phyloP scores from a whole-genome alignment of 2,113 vertebrate species.

The Poeciliopsis turrubarensis region DNA sequence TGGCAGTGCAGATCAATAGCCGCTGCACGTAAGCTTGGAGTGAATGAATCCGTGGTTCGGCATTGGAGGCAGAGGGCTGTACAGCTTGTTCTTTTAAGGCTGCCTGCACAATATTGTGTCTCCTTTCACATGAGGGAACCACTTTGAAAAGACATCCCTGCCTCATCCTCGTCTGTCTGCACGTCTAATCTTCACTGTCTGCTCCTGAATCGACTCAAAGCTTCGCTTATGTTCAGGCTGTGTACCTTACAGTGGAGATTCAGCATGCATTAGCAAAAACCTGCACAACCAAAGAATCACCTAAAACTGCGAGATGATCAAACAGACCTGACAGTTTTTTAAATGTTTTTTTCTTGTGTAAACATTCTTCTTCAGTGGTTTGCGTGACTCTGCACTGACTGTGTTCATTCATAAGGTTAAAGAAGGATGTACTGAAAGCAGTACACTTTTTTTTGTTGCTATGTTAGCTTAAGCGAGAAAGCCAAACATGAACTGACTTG shows the following conservation, averaged over 20 bases:
- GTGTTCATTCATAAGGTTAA: slow-evolving; percentile 39
- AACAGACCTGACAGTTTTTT: slow-evolving; percentile 24
- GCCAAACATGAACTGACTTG: slow-evolving; percentile 18
- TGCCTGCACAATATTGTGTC: background rate
- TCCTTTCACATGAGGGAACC: slow-evolving; percentile 20
- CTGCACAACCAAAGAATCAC: slow-evolving; percentile 45
- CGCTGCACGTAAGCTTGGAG: too few species aligned
- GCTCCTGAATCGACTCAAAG: slow-evolving; percentile 38
- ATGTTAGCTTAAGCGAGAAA: background rate
- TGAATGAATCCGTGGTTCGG: too few species aligned
- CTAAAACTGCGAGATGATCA: slow-evolving; percentile 35
- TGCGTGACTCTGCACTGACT: slow-evolving; percentile 31
- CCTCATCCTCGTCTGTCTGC: slow-evolving; percentile 45
- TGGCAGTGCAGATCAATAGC: too few species aligned
- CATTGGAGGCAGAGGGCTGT: too few species aligned
- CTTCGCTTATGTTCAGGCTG: slow-evolving; percentile 52
- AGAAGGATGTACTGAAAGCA: background rate
- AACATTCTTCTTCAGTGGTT: slow-evolving; percentile 42
- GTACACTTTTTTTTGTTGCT: slow-evolving; percentile 2
- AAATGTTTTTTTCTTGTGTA: slow-evolving; percentile 26
- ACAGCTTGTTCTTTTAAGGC: slow-evolving; percentile 1
- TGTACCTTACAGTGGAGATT: slow-evolving; percentile 51
- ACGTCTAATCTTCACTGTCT: slow-evolving; percentile 62
- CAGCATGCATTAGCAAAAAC: slow-evolving; percentile 20
- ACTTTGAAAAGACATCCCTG: slow-evolving; percentile 41